Conservation (phyloP, 64 coral and sea anemone species). For the Montipora capricornis region DNA sequence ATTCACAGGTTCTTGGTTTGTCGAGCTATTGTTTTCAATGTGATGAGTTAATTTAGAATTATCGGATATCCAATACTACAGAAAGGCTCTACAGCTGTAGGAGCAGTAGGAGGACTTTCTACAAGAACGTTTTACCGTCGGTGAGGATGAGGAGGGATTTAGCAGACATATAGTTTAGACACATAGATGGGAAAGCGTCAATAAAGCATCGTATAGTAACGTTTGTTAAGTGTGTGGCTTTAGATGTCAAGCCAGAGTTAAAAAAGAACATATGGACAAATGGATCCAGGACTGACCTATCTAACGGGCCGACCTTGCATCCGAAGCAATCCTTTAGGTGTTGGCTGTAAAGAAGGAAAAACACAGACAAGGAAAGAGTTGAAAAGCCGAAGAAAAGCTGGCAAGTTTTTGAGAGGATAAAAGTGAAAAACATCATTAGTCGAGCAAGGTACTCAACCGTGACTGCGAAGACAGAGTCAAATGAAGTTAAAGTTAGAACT, state of each 20-base stretch:
- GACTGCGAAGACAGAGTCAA: not conserved
- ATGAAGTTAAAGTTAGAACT: not conserved
- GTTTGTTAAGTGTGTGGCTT: not conserved
- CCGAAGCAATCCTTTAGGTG: slow-evolving; percentile 33
- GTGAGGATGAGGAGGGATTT: too few species aligned
- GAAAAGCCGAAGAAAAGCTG: not conserved
- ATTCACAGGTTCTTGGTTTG: too few species aligned
- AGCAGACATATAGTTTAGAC: too few species aligned
- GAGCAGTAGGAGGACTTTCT: too few species aligned
- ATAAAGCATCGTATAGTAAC: too few species aligned
- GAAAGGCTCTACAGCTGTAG: too few species aligned
- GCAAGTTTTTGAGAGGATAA: not conserved
- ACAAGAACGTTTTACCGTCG: too few species aligned
- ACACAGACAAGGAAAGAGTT: slow-evolving; percentile 3
- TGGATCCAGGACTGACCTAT: slow-evolving; percentile 28
- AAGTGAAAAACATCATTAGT: not conserved
- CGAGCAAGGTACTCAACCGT: not conserved
- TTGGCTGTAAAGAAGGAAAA: slow-evolving; percentile 27
- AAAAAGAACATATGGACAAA: not conserved
- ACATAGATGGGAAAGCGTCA: too few species aligned
- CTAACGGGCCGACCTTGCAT: slow-evolving; percentile 40
- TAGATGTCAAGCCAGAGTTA: not conserved
- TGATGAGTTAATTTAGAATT: too few species aligned
- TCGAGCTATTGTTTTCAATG: too few species aligned
- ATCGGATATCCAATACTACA: too few species aligned